These are phyloP conservation scores for Drosophila rellima DNA, from an alignment of 2,888 invertebrate species.

Conservation along the genomic window DNA sequence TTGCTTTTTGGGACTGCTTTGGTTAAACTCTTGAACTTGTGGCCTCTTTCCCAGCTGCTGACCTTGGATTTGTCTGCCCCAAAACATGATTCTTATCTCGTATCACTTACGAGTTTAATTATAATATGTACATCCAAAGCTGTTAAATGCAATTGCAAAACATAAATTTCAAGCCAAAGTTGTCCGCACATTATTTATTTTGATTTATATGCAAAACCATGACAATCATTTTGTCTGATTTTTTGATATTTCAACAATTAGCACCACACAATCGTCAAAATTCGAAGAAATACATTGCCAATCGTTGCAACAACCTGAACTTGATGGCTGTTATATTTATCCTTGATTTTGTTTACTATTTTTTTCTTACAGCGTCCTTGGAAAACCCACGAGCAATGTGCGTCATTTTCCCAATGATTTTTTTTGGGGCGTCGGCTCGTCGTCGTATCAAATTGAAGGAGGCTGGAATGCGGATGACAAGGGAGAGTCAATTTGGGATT, in stretches of 20 bases:
- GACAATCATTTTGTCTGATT: conserved; percentile 18
- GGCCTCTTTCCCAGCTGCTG: conserved; percentile 17
- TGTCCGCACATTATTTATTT: conserved; percentile 37
- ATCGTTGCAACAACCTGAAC: conserved; percentile 11
- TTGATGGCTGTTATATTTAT: conserved; percentile 11
- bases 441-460: conserved; percentile 85
- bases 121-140: conserved; percentile 1
- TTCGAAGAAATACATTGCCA: conserved; percentile 22
- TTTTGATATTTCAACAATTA: conserved; percentile 40
- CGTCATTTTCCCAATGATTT: conserved; percentile 85
- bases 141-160: conserved; percentile 34
- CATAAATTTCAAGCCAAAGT: conserved; percentile 31
- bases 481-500: conserved; percentile 89
- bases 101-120: not conserved
- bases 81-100: conserved; percentile 25
- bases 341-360: conserved; percentile 1
- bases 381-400: conserved; percentile 46
- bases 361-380: conserved; percentile 33
- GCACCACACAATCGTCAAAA: conserved; percentile 8
- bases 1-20: not conserved
- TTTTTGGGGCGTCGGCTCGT: conserved; percentile 85
- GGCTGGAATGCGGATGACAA: conserved; percentile 86
- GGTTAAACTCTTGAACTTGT: conserved; percentile 10
- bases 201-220: conserved; percentile 8
- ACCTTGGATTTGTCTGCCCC: conserved; percentile 13